Evolutionary conservation across 1,140 invertebrate genomes (phyloP), one percentile per base, ranked within the genome.

Genomic region (Drosophila nannoptera): DNA sequence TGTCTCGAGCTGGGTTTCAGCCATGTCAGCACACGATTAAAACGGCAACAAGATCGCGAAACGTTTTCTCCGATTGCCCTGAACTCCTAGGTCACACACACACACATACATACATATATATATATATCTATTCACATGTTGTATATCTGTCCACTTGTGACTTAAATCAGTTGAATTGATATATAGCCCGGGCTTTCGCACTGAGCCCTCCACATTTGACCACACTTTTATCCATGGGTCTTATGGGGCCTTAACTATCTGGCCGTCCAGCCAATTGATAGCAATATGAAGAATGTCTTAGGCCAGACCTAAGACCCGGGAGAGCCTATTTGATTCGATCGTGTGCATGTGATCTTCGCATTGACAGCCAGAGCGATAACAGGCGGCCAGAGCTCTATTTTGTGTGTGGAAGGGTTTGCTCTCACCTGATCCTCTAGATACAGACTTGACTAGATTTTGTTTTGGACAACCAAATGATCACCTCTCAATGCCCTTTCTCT

Each of bases 261-360:
- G 3, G 49, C 11, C 16, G 14, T 31, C 12, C 29, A 50, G 11
- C 12, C 29, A 46, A 14, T 54, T 29, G 52, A 54, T 67, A 67
- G 45, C 48, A 46, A 12, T 4, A 36, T 14, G 62, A 48, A 68
- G 11, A 7, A 45, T 31, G 22, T 46, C 22, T 22, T 22, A 22
- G 11, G 40, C 45, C 40, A 11, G 7, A 12, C 3, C 36, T 52
- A 67, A 73, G 53, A 43, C 74, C n/a, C 42, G 38, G n/a, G 46
- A 45, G n/a, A n/a, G 22, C 69, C 45, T 16, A 62, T 63, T 55
- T n/a, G 29, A 33, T 58, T 60, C 53, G 62, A 58, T 71, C 56
- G 52, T 75, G 62, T 35, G 40, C 64, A 56, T 64, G 60, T 69
- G 75, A 54, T 74, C 63, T 55, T 69, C 60, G 53, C 29, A 60